Evolutionary conservation across 2,113 vertebrate genomes (phyloP).

Genomic region (Nettapus auritus): DNA sequence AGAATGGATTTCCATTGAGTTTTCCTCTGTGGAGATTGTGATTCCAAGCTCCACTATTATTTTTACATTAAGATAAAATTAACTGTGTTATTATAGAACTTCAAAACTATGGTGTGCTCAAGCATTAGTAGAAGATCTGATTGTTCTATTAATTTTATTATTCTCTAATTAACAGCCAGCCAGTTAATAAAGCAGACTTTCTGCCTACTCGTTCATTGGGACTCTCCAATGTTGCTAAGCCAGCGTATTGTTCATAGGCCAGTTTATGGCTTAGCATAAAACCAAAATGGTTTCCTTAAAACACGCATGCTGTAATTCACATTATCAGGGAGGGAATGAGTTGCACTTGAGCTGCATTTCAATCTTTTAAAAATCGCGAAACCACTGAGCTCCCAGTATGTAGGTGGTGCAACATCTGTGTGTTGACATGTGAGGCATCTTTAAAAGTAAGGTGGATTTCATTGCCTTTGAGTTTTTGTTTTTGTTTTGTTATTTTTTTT

Average conservation of each 20-base stretch:
- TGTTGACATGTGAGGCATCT: neutral
- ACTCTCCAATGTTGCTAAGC: constrained; percentile 45
- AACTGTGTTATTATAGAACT: neutral
- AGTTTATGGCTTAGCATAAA: constrained; percentile 41
- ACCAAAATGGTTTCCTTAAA: constrained; percentile 52
- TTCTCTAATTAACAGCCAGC: neutral
- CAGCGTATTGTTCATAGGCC: constrained; percentile 15
- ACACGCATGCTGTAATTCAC: constrained; percentile 1
- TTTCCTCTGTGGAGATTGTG: constrained; percentile 35
- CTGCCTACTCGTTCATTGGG: constrained; percentile 23
- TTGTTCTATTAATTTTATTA: constrained; percentile 20
- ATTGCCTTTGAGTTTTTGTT: neutral
- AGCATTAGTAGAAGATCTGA: constrained; percentile 13
- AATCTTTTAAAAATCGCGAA: neutral
- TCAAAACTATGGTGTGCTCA: neutral
- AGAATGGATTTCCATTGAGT: constrained; percentile 53
- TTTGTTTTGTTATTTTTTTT: neutral
- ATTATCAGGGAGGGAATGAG: neutral
- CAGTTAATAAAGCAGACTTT: constrained; percentile 20
- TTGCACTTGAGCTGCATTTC: neutral
- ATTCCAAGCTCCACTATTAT: constrained; percentile 8
- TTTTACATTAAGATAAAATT: constrained; percentile 53
- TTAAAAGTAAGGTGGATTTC: neutral
- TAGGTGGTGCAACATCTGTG: neutral
- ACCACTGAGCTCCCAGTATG: neutral